phyloP scores from a whole-genome alignment of 2,888 invertebrate species.

The Cremastobaeus sp. region DNA sequence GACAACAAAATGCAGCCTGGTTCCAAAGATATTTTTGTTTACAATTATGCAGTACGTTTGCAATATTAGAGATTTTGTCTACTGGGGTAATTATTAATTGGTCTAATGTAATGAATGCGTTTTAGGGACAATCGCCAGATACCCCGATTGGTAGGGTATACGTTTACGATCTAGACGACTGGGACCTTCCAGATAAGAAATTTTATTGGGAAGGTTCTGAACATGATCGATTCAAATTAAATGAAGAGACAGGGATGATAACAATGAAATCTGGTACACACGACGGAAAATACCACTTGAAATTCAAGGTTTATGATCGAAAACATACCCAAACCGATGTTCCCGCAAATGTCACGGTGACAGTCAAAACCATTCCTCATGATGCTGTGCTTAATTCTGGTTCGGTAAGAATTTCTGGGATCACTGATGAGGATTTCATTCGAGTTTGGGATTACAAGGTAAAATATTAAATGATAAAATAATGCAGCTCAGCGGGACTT shows the following conservation, averaged over 20 bases:
- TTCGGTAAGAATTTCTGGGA: constrained; percentile 93
- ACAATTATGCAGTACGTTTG: constrained; percentile 95
- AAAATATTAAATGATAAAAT: not conserved
- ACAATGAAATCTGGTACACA: constrained; percentile 95
- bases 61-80: too few species aligned
- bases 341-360: constrained; percentile 96
- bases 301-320: constrained; percentile 93
- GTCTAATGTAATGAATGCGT: constrained; percentile 18
- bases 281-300: constrained; percentile 90
- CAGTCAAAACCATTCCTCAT: constrained; percentile 95
- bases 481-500: too few species aligned
- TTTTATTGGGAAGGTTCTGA: constrained; percentile 95
- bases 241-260: constrained; percentile 96
- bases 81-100: too few species aligned
- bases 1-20: constrained; percentile 99
- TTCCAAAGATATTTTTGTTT: constrained; percentile 93
- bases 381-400: constrained; percentile 97
- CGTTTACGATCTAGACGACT: constrained; percentile 98
- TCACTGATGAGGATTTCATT: constrained; percentile 97
- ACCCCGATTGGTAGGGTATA: constrained; percentile 96
- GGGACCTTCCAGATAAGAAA: constrained; percentile 98
- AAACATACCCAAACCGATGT: constrained; percentile 97
- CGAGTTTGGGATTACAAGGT: constrained; percentile 93
- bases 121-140: constrained; percentile 89
- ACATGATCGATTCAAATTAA: constrained; percentile 91